phyloP scores from a whole-genome alignment of 2,113 vertebrate species.

The Chitala chitala region DNA sequence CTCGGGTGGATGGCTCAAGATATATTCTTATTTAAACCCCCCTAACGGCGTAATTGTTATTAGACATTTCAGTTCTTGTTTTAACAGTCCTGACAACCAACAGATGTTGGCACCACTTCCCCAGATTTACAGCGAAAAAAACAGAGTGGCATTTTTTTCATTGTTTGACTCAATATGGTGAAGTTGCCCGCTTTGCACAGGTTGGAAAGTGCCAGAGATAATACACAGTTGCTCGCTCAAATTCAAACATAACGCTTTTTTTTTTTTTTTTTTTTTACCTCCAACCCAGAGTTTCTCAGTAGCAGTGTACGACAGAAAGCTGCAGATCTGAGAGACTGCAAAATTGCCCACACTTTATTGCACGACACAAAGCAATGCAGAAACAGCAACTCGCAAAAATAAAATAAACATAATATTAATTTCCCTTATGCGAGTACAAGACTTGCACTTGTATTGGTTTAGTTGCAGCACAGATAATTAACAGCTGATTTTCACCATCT shows the following conservation, averaged over 20 bases:
- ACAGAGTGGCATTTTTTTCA: slow-evolving; percentile 74
- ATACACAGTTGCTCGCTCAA: slow-evolving; percentile 69
- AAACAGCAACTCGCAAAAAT: too few relatives aligned
- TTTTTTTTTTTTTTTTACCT: slow-evolving; percentile 23
- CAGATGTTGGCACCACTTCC: slow-evolving; percentile 84
- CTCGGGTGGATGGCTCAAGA: slow-evolving; percentile 54
- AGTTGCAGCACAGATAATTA: too few relatives aligned
- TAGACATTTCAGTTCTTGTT: slow-evolving; percentile 71
- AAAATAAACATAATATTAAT: too few relatives aligned
- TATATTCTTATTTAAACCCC: slow-evolving; percentile 61
- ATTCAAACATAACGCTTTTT: slow-evolving; percentile 64
- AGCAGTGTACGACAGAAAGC: slow-evolving; percentile 43
- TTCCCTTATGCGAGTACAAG: too few relatives aligned
- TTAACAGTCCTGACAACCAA: slow-evolving; percentile 90
- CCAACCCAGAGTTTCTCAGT: slow-evolving; percentile 41
- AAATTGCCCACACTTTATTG: too few relatives aligned
- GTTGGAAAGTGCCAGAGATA: slow-evolving; percentile 65
- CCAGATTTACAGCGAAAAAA: slow-evolving; percentile 62
- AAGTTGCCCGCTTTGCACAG: slow-evolving; percentile 75
- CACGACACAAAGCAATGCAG: too few relatives aligned
- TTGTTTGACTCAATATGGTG: slow-evolving; percentile 98
- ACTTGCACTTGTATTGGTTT: too few relatives aligned
- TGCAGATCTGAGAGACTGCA: slow-evolving; percentile 60
- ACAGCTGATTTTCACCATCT: too few relatives aligned
- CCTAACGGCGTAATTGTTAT: slow-evolving; percentile 69